Conservation (phyloP, 2,797 vertebrate species). For the Thripadectes ignobilis region DNA sequence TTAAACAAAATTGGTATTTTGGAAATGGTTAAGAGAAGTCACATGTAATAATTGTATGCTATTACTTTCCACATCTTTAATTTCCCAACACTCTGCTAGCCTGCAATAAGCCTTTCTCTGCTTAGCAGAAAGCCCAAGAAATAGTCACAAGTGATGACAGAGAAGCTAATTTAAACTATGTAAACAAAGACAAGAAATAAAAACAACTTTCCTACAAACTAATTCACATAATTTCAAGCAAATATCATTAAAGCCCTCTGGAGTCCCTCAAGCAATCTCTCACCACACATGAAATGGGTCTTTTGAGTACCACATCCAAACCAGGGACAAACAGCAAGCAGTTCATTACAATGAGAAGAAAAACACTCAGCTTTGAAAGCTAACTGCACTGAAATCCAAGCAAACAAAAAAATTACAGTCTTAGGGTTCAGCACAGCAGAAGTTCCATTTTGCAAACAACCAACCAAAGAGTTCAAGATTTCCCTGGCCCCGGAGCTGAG, state of each 20-base stretch:
- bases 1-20: not conserved
- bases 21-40: not conserved
- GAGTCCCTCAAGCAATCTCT: not conserved
- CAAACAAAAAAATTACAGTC: constrained; percentile 24
- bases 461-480: not conserved
- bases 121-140: not conserved
- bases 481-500: not conserved
- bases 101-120: not conserved
- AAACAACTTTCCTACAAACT: not conserved
- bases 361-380: constrained; percentile 1
- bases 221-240: not conserved
- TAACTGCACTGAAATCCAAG: constrained; percentile 24
- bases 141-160: not conserved
- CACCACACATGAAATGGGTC: not conserved
- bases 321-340: not conserved
- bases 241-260: constrained; percentile 16
- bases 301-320: constrained; percentile 32
- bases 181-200: constrained; percentile 7
- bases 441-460: constrained; percentile 16
- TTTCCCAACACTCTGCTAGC: not conserved
- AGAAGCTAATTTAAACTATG: constrained; percentile 3
- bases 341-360: not conserved
- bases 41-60: not conserved
- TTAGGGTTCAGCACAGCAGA: constrained; percentile 1
- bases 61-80: not conserved